A percentile compares a stretch with the other conserved stretches of the same genome.
Conservation (phyloP, 2,888 invertebrate species). For the Pinctada fucata region DNA sequence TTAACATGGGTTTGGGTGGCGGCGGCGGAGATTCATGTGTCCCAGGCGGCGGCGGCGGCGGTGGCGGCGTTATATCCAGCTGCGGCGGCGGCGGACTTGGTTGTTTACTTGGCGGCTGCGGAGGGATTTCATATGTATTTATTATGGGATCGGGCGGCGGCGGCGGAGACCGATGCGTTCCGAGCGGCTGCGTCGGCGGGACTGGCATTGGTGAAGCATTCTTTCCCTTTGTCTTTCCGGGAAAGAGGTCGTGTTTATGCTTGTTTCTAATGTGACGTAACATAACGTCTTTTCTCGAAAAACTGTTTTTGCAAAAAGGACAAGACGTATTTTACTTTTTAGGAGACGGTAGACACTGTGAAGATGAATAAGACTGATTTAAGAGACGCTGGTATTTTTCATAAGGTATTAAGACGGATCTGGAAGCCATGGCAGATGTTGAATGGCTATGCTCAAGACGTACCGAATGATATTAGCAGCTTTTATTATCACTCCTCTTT, state of each 20-base stretch:
- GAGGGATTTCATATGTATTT: too few relatives aligned
- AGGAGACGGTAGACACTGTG: not conserved
- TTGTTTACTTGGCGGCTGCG: too few relatives aligned
- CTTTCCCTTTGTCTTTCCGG: too few relatives aligned
- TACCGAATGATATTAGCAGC: not conserved
- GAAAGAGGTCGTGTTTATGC: too few relatives aligned
- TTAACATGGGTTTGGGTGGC: too few relatives aligned
- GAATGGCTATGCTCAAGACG: not conserved
- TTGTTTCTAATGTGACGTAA: not conserved
- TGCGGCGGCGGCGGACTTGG: not conserved
- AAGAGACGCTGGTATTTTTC: not conserved
- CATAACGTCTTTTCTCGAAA: slow-evolving; percentile 2
- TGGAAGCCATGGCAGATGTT: not conserved
- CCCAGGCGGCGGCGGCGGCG: not conserved
- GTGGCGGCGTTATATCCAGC: not conserved
- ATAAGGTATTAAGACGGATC: not conserved
- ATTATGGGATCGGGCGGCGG: not conserved
- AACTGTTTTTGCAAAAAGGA: not conserved
- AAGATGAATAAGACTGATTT: not conserved
- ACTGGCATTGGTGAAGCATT: too few relatives aligned
- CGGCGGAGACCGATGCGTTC: too few relatives aligned
- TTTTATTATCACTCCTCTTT: too few relatives aligned
- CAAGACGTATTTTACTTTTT: too few relatives aligned
- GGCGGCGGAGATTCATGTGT: not conserved
- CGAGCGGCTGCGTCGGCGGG: too few relatives aligned